Evolutionary conservation across 1,140 invertebrate genomes (phyloP), one percentile per base, ranked within the genome.

Genomic region (Tetramorium simillimum): DNA sequence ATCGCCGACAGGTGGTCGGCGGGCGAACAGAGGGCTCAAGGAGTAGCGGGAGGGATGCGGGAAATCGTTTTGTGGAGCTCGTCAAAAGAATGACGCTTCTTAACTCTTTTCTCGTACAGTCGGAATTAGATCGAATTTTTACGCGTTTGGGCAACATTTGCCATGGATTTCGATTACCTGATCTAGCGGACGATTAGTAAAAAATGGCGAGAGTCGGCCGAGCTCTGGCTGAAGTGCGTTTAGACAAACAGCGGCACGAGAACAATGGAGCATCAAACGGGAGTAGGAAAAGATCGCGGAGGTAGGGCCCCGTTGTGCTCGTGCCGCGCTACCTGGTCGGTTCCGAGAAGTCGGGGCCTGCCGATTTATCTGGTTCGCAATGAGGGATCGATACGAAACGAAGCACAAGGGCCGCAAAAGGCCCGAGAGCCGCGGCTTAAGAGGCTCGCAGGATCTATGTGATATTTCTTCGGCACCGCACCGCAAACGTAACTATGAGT

Each of bases 331-430:
- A 93, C 92, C 92, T 93, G 92, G 88, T 88, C 85, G 86, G 87
- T 93, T 93, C 93, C 88, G 77, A 90, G 93, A 93, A 93, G 82
- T 86, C 56, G 81, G 87, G 91, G 90, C 86, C 87, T 53, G 46
- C 49, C 92, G 93, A 93, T 93, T 93, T 93, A 93, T 93, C 91
- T 92, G 90, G 91, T 92, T 92, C 90, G 92, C 91, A 93, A 92
- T 91, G 89, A 91, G 89, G 85, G 87, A 92, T 90, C 92, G 91
- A 92, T 91, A 91, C 86, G 77, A 90, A 86, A 43, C 60, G 77
- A 14, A 9, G 21, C 46, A 58, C 73, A 67, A 60, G 85, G 69
- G 80, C 60, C 72, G 72, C 65, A 76, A 77, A 89, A 82, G 33
- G 33, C 40, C 18, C 24, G 10, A 21, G 28, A 85, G 10, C n/a